Evolutionary conservation across 2,888 invertebrate genomes (phyloP).

Genomic region (Andrena minutula): DNA sequence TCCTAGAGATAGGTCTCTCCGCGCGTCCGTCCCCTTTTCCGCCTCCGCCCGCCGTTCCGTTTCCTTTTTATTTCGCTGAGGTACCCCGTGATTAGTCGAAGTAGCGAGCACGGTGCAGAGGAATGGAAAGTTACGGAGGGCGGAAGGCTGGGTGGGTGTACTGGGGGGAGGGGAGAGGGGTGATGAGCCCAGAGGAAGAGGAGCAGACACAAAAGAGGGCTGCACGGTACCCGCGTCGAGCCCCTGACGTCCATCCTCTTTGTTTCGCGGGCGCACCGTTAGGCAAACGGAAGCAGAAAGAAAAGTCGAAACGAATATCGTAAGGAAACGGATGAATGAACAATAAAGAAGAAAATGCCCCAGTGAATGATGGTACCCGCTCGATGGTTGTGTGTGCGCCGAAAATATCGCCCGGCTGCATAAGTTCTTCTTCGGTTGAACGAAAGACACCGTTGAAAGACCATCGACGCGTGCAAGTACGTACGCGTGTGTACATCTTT

Average conservation of each 20-base stretch:
- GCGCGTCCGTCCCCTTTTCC: constrained; percentile 8
- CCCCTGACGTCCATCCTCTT: constrained; percentile 49
- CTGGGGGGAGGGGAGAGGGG: constrained; percentile 2
- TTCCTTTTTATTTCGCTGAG: constrained; percentile 56
- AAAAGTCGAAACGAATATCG: constrained; percentile 62
- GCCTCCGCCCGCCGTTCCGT: constrained; percentile 32
- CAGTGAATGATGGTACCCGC: constrained; percentile 18
- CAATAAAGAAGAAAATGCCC: constrained; percentile 43
- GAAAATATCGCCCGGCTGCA: constrained; percentile 8
- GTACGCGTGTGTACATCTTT: not conserved
- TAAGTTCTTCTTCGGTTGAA: constrained; percentile 13
- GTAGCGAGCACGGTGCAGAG: constrained; percentile 51
- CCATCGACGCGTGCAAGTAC: not conserved
- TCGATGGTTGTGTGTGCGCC: constrained; percentile 10
- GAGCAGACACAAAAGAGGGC: constrained; percentile 61
- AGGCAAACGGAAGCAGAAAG: constrained; percentile 62
- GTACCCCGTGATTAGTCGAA: constrained; percentile 65
- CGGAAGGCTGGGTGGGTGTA: constrained; percentile 20
- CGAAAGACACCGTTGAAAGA: not conserved
- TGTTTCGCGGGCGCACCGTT: constrained; percentile 61
- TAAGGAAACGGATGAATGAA: constrained; percentile 50
- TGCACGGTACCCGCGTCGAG: constrained; percentile 43
- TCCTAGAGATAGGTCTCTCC: constrained; percentile 1
- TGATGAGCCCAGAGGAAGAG: constrained; percentile 61
- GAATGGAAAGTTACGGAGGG: constrained; percentile 48